Conservation (phyloP, 2,888 invertebrate species). For the Tipula confusa region DNA sequence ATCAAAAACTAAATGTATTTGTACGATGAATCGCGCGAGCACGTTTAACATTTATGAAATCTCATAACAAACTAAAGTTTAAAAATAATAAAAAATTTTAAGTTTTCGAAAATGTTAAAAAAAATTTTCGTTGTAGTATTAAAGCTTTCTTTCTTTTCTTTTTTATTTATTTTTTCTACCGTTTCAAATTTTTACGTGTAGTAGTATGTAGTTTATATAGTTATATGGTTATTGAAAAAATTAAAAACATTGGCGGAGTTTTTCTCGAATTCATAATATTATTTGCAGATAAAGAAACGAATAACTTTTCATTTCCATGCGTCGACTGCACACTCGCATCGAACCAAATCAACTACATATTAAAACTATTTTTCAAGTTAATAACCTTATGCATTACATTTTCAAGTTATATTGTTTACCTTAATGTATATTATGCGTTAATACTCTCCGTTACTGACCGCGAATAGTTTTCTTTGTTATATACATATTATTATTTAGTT, state of each 20-base stretch:
- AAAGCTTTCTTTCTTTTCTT: conserved; percentile 21
- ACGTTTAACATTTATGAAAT: background rate
- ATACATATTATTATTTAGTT: background rate
- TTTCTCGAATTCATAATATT: background rate
- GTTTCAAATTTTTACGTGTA: conserved; percentile 3
- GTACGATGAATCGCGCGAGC: background rate
- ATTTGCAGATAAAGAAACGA: background rate
- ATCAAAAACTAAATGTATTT: background rate
- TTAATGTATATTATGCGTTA: background rate
- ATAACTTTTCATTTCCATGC: background rate
- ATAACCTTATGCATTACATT: background rate
- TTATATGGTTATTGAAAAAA: background rate
- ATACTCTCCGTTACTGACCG: background rate
- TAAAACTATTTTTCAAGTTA: background rate
- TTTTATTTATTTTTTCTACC: background rate
- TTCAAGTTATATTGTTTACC: background rate
- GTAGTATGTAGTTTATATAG: too few species aligned
- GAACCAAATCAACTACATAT: background rate
- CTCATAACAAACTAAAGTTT: conserved; percentile 20
- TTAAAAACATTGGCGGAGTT: background rate
- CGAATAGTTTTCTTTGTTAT: conserved; percentile 20
- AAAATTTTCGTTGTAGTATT: background rate
- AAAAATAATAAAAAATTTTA: background rate
- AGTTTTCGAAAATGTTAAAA: conserved; percentile 15
- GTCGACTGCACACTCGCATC: background rate